Evolutionary conservation across 2,113 vertebrate species (phyloP), one percentile per base, ranked within the genome.

Genomic region (Brienomyrus brachyistius): DNA sequence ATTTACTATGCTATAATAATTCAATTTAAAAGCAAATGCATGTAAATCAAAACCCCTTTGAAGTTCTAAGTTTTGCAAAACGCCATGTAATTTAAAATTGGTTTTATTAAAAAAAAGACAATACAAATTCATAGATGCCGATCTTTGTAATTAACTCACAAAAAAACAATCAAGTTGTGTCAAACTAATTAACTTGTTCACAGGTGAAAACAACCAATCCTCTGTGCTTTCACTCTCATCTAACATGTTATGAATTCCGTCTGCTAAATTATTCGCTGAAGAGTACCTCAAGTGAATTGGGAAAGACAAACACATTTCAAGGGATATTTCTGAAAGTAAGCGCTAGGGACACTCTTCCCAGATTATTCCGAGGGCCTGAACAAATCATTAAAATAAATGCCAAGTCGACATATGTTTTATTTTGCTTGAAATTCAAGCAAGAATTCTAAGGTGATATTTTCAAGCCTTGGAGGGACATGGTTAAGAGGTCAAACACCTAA

Each of bases 291-390:
- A 77, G 70, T 40, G 70, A 77, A 40, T 40, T 19, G 15, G 35
- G 31, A 77, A 77, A 77, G 70, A 19, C 66, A 31, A 74, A 74
- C 66, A 74, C 66, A 74, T 31, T 74, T 74, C n/a, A 40, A 77
- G 31, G 31, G 70, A 77, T 77, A 77, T 77, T 77, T 77, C 70
- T 77, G 35, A 77, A 40, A 77, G 70, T 17, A 77, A 77, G 35
- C 21, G 0, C 31, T 40, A 40, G 11, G 70, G 70, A 77, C 13
- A 35, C 31, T 77, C 35, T 40, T 93, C 89, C 91, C 92, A 90
- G 90, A 66, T 59, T 45, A 43, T 45, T 88, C 86, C 47, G 19
- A 17, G 27, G 70, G 70, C 31, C 70, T 40, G 31, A 77, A 35
- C 31, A 40, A 77, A 77, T 77, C 35, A 17, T 19, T 77, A 13